Evolutionary conservation across 64 coral and sea anemone species (phyloP), one percentile per base, ranked within the genome.

Genomic region (Stylophora pistillata): DNA sequence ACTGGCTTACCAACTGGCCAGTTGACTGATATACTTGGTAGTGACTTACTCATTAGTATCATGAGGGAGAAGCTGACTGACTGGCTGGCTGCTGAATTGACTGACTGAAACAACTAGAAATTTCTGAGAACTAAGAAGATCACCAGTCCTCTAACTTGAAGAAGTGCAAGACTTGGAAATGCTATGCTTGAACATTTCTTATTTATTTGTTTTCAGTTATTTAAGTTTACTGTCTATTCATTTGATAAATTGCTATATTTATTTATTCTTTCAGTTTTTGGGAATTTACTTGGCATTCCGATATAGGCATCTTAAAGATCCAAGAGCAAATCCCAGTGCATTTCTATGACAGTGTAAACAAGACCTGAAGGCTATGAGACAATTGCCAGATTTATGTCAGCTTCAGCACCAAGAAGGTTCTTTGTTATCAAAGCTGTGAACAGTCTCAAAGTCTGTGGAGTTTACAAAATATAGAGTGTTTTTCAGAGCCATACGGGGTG

Each of bases 281-380:
- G 97, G 97, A 78, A 33, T 99, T 69, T 95, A 94, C 65, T 55
- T 95, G 76, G 97, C 93, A 23, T 99, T 99, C 88, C 80, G 93
- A 60, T 99, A 86, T 69, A 72, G 97, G 68, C 97, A 99, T 86
- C 79, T 95, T 28, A 94, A 95, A 70, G 97, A 99, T 74, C 97
- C 97, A 63, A 70, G 97, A 93, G 97, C 97, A 9, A 99, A 99
- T 73, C 97, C 97, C 37, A 94, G 97, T 88, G 97, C 97, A 57
- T 99, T 99, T 76, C 77, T 99, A 58, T 99, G 69, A 92, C 80
- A n/a, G n/a, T 23, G 17, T 74, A 70, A 25, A 68, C 21, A 11
- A 34, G 13, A 26, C 13, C 69, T 34, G 26, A 21, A 21, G 79
- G 34, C 3, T 82, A 12, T 37, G 10, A 0, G 23, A 23, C 12